These are phyloP conservation scores for Drosophila kepulauana DNA, from an alignment of 1,140 invertebrate genomes.

Conservation along the genomic window DNA sequence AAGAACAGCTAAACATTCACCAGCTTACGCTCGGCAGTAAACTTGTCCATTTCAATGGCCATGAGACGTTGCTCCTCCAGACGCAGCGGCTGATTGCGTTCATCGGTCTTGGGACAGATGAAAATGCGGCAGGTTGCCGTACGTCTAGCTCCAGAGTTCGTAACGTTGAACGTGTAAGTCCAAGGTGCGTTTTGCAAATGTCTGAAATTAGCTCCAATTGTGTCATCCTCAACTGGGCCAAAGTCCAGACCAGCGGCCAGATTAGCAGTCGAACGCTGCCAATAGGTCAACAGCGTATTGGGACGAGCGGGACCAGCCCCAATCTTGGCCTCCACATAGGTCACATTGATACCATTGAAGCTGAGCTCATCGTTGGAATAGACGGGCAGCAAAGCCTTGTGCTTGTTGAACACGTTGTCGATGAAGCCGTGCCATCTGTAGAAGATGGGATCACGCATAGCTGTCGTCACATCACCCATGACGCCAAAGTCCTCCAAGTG, in stretches of 20 bases:
- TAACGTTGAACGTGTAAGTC: slow-evolving; percentile 86
- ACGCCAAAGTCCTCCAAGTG: slow-evolving; percentile 88
- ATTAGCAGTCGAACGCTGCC: slow-evolving; percentile 88
- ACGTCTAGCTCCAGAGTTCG: slow-evolving; percentile 73
- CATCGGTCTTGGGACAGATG: slow-evolving; percentile 87
- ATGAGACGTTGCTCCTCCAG: slow-evolving; percentile 86
- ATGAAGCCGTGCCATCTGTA: slow-evolving; percentile 90
- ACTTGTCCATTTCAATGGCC: slow-evolving; percentile 88
- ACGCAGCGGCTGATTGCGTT: slow-evolving; percentile 85
- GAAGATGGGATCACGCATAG: slow-evolving; percentile 90
- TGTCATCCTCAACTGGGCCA: slow-evolving; percentile 85
- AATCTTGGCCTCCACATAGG: slow-evolving; percentile 81
- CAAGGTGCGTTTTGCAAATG: slow-evolving; percentile 89
- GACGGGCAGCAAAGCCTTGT: slow-evolving; percentile 88
- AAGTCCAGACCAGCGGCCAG: slow-evolving; percentile 88
- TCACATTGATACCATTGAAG: slow-evolving; percentile 84
- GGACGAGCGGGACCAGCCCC: slow-evolving; percentile 63
- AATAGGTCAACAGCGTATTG: slow-evolving; percentile 87
- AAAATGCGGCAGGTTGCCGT: slow-evolving; percentile 87
- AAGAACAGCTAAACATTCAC: too few species aligned
- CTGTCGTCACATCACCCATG: slow-evolving; percentile 89
- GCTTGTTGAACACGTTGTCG: slow-evolving; percentile 88
- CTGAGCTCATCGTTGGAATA: slow-evolving; percentile 86
- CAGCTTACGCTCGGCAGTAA: slow-evolving; percentile 85
- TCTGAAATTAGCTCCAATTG: slow-evolving; percentile 87